These are phyloP conservation scores for Arctocebus calabarensis DNA, from an alignment of 2,797 vertebrate species.

Conservation along the genomic window DNA sequence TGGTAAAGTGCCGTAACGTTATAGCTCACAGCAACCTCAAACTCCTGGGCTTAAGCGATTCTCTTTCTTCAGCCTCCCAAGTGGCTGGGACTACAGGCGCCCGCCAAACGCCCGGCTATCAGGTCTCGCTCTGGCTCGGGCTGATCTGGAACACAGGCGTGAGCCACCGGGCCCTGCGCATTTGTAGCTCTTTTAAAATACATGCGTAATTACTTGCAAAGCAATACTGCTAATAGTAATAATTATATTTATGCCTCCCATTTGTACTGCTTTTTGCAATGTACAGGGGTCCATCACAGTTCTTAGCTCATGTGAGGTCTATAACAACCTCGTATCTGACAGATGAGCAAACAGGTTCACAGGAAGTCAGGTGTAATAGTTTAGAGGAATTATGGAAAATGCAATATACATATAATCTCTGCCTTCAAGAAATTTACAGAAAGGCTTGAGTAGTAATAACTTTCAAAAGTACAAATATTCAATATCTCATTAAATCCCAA, in stretches of 20 bases:
- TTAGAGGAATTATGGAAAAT: slow-evolving; percentile 34
- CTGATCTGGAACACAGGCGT: too few relatives aligned
- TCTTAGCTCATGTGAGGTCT: not conserved
- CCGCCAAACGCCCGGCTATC: too few relatives aligned
- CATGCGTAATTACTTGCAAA: not conserved
- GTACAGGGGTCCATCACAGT: not conserved
- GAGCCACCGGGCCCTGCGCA: too few relatives aligned
- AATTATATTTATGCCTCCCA: not conserved
- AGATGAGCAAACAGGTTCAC: not conserved
- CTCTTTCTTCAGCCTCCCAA: too few relatives aligned
- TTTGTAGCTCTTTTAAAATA: not conserved
- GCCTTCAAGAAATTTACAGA: slow-evolving; percentile 33
- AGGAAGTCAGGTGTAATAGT: not conserved
- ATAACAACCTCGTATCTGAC: not conserved
- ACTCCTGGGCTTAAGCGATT: too few relatives aligned
- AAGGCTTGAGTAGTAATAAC: not conserved
- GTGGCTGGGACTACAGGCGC: too few relatives aligned
- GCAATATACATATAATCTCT: not conserved
- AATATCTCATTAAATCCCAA: not conserved
- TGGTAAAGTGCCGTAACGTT: too few relatives aligned
- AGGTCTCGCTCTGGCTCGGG: too few relatives aligned
- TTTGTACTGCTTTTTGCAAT: not conserved
- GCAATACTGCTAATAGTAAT: not conserved
- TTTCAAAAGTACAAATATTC: slow-evolving; percentile 42
- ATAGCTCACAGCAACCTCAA: too few relatives aligned